Base-by-base conservation (phyloP, 2,888 invertebrate species). In the Microctonus hyperodae region DNA sequence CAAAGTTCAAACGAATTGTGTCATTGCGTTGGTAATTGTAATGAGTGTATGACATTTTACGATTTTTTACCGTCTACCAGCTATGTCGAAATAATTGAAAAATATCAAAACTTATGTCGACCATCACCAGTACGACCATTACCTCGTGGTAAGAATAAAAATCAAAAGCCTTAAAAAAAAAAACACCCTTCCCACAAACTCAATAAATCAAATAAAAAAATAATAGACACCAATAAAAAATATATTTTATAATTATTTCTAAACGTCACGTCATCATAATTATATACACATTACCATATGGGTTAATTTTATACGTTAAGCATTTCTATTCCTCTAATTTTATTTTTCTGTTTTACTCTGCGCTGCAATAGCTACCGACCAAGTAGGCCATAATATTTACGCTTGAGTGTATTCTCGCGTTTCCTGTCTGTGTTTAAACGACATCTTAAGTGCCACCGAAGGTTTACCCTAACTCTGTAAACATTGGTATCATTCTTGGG, bases 381-480 rank as follows among this genome's bases (percentile, higher is more conserved):
- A 80, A 79, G 77, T 79, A 78, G 76, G 76, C 75, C 78, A 81
- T 81, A 83, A 81, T 83, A 81, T 83, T 83, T 81, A 83, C 76
- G 76, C 73, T 75, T 64, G 74, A 75, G 79, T 76, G 78, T 83
- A 81, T 81, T 81, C 81, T 78, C 78, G 81, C 75, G 80, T 81
- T 83, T 82, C 83, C 83, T 83, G 83, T 76, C 79, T 78, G 76
- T 79, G 80, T 82, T 82, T 81, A 79, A 82, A 82, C 79, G 81
- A 82, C 82, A 82, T 80, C 78, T 80, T 80, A 82, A 82, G 83
- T 83, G 81, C 81, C 79, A 79, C 74, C 74, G 74, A 70, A 63
- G 69, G 81, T 81, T 82, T 81, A 82, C 76, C 64, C 71, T 70
- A 64, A 73, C 68, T n/a, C n/a, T 71, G 68, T 81, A 81, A 83